Percentiles rank a stretch among this genome's conserved stretches.
These are phyloP conservation scores for Tachina grossa DNA, from an alignment of 2,888 invertebrate species.

Conservation along the genomic window DNA sequence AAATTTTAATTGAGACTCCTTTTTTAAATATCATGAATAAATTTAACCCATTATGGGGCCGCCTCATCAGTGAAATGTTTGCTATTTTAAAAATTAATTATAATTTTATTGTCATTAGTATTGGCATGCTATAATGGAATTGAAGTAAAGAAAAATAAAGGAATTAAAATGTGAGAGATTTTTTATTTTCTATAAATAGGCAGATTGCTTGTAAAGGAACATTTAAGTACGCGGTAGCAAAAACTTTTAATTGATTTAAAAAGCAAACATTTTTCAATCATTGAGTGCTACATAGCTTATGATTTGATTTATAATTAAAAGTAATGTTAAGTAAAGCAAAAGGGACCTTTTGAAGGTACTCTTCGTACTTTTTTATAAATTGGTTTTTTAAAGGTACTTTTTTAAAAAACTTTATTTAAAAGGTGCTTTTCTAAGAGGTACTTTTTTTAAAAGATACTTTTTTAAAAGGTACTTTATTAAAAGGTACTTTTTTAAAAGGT, in stretches of 20 bases:
- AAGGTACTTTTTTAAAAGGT: too few species aligned
- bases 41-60: slow-evolving; percentile 64
- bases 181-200: not conserved
- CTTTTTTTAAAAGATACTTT: too few species aligned
- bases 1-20: slow-evolving; percentile 68
- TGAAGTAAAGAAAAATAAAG: not conserved
- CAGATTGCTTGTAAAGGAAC: not conserved
- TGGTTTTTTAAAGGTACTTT: too few species aligned
- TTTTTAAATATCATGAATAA: slow-evolving; percentile 58
- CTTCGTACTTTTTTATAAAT: too few species aligned
- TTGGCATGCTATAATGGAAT: not conserved
- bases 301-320: not conserved
- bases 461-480: too few species aligned
- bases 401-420: too few species aligned
- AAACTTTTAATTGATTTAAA: slow-evolving; percentile 3
- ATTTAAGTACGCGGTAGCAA: not conserved
- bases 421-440: too few species aligned
- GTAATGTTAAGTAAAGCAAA: not conserved
- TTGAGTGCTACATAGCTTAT: not conserved
- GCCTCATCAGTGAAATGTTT: slow-evolving; percentile 28
- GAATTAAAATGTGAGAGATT: not conserved
- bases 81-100: slow-evolving; percentile 51
- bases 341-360: too few species aligned
- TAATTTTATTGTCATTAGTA: slow-evolving; percentile 43
- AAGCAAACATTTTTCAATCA: not conserved